A percentile compares a stretch with the other conserved stretches of the same genome.
These are phyloP conservation scores for Mirza zaza DNA, from an alignment of 2,113 vertebrate species.

Conservation along the genomic window DNA sequence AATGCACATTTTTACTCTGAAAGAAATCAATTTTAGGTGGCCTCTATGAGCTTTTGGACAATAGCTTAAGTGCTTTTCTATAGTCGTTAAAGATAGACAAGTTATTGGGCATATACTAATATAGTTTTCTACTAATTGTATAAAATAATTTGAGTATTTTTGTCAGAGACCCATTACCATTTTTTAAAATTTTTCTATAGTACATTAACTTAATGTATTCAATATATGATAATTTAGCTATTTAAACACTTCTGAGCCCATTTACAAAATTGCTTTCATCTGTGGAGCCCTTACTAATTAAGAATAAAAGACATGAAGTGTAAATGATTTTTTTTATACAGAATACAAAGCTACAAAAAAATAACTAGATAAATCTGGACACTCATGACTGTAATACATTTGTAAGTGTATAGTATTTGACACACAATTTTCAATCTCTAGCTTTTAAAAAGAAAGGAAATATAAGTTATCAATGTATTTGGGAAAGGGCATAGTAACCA, in stretches of 20 bases:
- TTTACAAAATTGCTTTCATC: background rate
- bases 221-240: background rate
- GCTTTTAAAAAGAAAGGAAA: background rate
- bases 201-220: background rate
- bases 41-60: conserved; percentile 26
- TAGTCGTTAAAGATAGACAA: background rate
- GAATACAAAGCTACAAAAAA: background rate
- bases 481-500: background rate
- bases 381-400: background rate
- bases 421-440: background rate
- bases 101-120: background rate
- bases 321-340: background rate
- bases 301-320: background rate
- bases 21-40: conserved; percentile 63
- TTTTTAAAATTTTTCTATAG: background rate
- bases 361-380: background rate
- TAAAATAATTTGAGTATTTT: conserved; percentile 14
- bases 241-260: background rate
- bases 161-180: background rate
- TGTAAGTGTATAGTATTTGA: background rate
- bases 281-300: background rate
- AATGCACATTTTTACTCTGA: conserved; percentile 71
- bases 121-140: background rate
- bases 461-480: background rate
- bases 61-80: conserved; percentile 7